Conservation (phyloP, 2,113 vertebrate genomes). For the Sinocyclocheilus rhinocerous region DNA sequence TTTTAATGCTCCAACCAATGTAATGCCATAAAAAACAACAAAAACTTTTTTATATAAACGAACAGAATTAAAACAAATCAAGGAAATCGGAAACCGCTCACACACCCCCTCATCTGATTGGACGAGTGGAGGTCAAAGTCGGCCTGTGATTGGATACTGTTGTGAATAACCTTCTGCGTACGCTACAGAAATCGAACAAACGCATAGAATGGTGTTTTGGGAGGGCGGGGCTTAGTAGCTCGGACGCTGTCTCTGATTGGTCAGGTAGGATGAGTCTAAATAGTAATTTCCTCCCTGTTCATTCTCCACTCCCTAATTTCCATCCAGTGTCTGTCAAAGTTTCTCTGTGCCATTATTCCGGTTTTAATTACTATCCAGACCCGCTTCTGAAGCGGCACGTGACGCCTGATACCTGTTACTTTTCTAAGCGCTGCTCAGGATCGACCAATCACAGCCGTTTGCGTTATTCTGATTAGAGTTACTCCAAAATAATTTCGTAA, state of each 20-base stretch:
- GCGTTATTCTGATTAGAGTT: not conserved
- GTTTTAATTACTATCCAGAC: not conserved
- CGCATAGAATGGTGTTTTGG: not conserved
- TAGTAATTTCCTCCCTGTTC: not conserved
- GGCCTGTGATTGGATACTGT: conserved; percentile 9
- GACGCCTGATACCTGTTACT: not conserved
- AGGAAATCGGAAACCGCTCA: not conserved
- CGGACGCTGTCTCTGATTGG: not conserved
- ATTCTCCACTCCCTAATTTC: not conserved
- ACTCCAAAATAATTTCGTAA: not conserved
- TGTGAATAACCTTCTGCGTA: not conserved
- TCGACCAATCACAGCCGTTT: not conserved
- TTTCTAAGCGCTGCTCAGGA: not conserved
- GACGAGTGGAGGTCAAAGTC: not conserved
- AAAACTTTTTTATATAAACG: no score
- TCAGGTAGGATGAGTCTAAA: not conserved
- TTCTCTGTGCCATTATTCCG: not conserved
- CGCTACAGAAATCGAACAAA: not conserved
- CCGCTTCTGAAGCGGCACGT: not conserved
- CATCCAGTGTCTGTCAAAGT: not conserved
- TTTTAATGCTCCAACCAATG: no score
- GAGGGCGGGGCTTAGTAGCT: not conserved
- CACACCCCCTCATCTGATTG: conserved; percentile 31
- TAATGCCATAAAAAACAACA: not conserved
- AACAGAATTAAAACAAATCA: no score